These are phyloP conservation scores for Drosophila arizonae DNA, from an alignment of 1,140 invertebrate genomes.

Conservation along the genomic window DNA sequence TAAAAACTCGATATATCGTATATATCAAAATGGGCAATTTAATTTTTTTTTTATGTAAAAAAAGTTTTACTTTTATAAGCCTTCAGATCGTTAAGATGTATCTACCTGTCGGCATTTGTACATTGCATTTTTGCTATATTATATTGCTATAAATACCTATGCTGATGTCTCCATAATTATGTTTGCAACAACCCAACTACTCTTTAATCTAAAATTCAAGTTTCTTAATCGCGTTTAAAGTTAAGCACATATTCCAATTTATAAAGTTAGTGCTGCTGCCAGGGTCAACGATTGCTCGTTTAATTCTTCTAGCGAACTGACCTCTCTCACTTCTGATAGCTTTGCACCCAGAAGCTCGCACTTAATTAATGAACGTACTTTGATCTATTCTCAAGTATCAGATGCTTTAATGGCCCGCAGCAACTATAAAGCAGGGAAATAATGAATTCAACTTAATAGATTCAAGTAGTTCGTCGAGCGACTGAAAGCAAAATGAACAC, in stretches of 20 bases:
- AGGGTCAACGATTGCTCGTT: slow-evolving; percentile 1
- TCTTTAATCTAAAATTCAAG: no score
- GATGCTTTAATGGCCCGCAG: neutral
- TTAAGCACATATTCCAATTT: neutral
- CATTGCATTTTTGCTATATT: no score
- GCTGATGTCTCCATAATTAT: no score
- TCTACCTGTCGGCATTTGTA: no score
- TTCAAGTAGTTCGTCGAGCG: neutral
- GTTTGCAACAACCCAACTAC: no score
- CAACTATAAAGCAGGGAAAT: neutral
- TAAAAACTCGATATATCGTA: no score
- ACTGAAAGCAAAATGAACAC: neutral
- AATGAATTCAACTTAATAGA: slow-evolving; percentile 14
- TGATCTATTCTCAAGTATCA: neutral
- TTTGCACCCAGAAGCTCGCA: neutral
- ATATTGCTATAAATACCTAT: no score
- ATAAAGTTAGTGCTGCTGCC: neutral
- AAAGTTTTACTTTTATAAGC: no score
- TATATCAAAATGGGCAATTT: no score
- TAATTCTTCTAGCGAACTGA: slow-evolving; percentile 5
- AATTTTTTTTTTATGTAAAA: no score
- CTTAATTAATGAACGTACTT: slow-evolving; percentile 7
- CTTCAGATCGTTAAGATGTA: no score
- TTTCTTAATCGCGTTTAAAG: no score
- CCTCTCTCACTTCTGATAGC: neutral